Evolutionary conservation across 2,888 invertebrate genomes (phyloP), one percentile per base, ranked within the genome.

Genomic region (Pristionchus maxplancki): DNA sequence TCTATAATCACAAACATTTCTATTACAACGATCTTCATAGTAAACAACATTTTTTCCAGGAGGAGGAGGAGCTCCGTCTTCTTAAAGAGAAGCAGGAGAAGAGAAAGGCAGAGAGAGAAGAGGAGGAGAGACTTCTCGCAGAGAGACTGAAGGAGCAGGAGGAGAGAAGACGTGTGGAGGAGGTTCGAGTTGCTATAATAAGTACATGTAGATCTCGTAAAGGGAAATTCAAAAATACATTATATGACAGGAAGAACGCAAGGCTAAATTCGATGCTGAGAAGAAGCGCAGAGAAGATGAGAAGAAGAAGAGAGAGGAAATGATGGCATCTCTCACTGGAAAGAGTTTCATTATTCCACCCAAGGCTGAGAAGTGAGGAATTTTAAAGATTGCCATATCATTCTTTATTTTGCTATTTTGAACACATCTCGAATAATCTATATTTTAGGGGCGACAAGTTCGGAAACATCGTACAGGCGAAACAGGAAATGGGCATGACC

Each of bases 401-500:
- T n/a, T n/a, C n/a, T n/a, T n/a, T n/a, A n/a, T n/a, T n/a, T n/a
- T n/a, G n/a, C n/a, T n/a, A n/a, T n/a, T n/a, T n/a, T n/a, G n/a
- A n/a, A n/a, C n/a, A n/a, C n/a, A n/a, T n/a, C n/a, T n/a, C n/a
- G n/a, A n/a, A n/a, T n/a, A n/a, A n/a, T n/a, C n/a, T n/a, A n/a
- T 8, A 58, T 17, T 87, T 28, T 48, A 90, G 90, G 78, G 92
- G 92, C 74, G 94, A 94, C 90, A 92, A 95, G 92, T 95, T 94
- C 94, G 95, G 94, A 95, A 97, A 97, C 96, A 96, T 98, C 92
- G 97, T 97, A 95, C 97, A 97, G 94, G 98, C 98, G 94, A 97
- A 98, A 95, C 96, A 97, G 95, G 99, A 99, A 96, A 97, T 98
- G 96, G 97, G 97, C 96, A 99, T 99, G 97, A 98, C 99, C 96